Percentiles rank a stretch among this genome's conserved stretches.
Conservation (phyloP, 2,888 invertebrate genomes). For the Osedax frankpressi region DNA sequence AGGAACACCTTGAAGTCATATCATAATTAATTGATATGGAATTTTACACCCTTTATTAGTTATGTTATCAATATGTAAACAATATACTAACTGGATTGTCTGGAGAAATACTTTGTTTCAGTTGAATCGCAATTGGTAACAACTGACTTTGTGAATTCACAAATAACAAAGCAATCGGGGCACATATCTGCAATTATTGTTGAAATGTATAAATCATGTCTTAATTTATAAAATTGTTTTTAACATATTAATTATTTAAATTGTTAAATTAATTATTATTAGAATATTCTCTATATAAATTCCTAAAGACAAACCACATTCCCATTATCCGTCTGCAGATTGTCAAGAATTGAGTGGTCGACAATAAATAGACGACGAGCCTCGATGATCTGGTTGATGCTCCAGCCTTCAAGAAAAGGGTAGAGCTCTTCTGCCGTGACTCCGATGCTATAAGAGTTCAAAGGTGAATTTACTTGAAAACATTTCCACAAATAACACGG, state of each 20-base stretch:
- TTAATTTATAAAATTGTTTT: no score
- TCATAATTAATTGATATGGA: no score
- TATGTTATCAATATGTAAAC: neutral
- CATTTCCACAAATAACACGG: no score
- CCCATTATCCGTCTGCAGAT: conserved; percentile 33
- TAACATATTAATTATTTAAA: no score
- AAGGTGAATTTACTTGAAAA: no score
- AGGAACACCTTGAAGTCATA: conserved; percentile 48
- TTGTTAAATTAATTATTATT: no score
- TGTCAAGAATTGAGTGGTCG: conserved; percentile 39
- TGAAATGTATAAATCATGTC: no score
- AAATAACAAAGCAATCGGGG: conserved; percentile 47
- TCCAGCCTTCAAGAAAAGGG: conserved; percentile 38
- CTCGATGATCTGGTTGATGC: conserved; percentile 35
- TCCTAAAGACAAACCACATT: conserved; percentile 30
- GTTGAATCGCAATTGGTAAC: conserved; percentile 48
- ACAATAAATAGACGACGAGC: conserved; percentile 41
- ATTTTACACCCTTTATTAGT: no score
- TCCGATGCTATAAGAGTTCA: conserved; percentile 32
- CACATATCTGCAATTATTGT: conserved; percentile 31
- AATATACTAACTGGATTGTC: conserved; percentile 44
- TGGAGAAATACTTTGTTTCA: conserved; percentile 44
- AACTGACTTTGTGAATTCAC: conserved; percentile 41
- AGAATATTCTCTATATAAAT: no score
- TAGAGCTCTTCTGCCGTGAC: conserved; percentile 36